Evolutionary conservation across 2,888 invertebrate genomes (phyloP), one percentile per base, ranked within the genome.

Genomic region (Megaustenia siamemsis): DNA sequence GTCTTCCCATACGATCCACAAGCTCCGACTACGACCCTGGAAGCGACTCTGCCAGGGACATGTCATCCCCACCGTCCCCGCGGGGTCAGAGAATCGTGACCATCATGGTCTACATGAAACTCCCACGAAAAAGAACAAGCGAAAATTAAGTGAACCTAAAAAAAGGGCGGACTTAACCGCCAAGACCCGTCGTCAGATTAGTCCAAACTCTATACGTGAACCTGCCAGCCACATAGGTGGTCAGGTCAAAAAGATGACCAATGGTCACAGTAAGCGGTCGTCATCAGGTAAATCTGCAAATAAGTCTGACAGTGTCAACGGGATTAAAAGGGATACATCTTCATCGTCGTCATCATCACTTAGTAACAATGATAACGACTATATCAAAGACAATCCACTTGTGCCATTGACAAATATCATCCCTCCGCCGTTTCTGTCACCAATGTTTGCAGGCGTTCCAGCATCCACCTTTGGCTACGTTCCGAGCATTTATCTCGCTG

Each of bases 81-180:
- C 63, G 45, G 63, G 76, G 69, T 35, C 84, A 69, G 45, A 82
- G 56, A 32, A 81, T 82, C 38, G 68, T n/a, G 63, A 79, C 71
- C 68, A 79, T 28, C 63, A 71, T 75, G 32, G 56, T 24, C 69
- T 82, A 40, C 40, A 81, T 60, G 88, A 88, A 43, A 87, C 88
- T 3, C 86, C 89, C 0, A 86, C 86, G n/a, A 86, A 94, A 88
- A 92, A 95, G 88, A 96, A 96, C 91, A 96, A 96, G 93, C 94
- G 96, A 85, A 96, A 96, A 93, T 95, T 96, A 86, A 95, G 95
- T 35, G 96, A 96, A 86, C 96, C 97, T 0, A 90, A 90, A 82
- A 90, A 91, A 79, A 86, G 92, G 56, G 90, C 90, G 32, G 93
- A 93, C 85, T 90, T 92, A 77, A 90, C 89, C 86, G 91, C 91